Evolutionary conservation across 2,888 invertebrate genomes (phyloP), one percentile per base, ranked within the genome.

Genomic region (Electrophaes corylata): DNA sequence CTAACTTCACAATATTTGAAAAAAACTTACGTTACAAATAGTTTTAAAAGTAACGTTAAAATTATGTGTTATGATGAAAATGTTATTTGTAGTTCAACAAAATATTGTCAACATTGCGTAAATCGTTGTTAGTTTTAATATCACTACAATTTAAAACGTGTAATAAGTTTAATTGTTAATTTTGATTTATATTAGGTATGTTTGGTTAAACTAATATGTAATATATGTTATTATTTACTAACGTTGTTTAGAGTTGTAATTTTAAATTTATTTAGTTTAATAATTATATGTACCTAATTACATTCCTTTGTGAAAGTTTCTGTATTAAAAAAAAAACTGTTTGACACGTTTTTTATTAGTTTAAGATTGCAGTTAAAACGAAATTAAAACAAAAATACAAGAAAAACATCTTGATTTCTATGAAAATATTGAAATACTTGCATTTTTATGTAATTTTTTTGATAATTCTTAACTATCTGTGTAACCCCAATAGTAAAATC

Each of bases 341-440:
- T 56, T 57, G 62, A 65, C 67, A 59, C 54, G 45, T 55, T 49
- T 59, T 59, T 29, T 54, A 58, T 57, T 66, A 66, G 61, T n/a
- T 20, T 66, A 72, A 71, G 54, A 54, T 46, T 68, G 69, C n/a
- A n/a, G n/a, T n/a, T n/a, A 63, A 63, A 67, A 64, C 68, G 65
- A 45, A 61, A 35, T 14, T 40, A 18, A 40, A 75, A 73, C 66
- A 73, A 76, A 74, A 75, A 76, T 61, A 70, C 71, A 67, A 70
- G 69, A 70, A 29, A 29, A 10, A 29, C n/a, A 39, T 39, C 69
- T 68, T 49, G 53, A 64, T 67, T 67, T 68, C 61, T 23, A 45
- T 44, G 31, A 46, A 10, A n/a, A 69, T 61, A 77, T 70, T 73
- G 76, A 70, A 75, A 47, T 73, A 70, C 69, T 75, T 71, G 71